Evolutionary conservation across 1,140 invertebrate species (phyloP), one percentile per base, ranked within the genome.

Genomic region (Ditylenchus dipsaci): DNA sequence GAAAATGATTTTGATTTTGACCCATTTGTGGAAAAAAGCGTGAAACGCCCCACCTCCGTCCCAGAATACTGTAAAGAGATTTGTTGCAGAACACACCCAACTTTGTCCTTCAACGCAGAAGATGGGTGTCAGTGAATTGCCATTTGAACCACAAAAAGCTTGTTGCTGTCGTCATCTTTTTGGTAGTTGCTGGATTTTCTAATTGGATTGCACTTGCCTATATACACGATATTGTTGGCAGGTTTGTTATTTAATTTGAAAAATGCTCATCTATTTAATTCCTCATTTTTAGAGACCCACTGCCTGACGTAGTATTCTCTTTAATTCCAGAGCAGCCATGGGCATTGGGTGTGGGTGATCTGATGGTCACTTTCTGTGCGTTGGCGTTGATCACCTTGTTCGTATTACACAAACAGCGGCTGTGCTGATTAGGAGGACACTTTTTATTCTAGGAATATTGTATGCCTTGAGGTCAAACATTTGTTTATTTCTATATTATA

Each of bases 121-220:
- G 47, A 69, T 69, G 68, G 68, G 68, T 23, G 23, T 53, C 3
- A 53, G 38, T 15, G 33, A 74, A 8, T 45, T 74, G 47, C 63
- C 66, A 19, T 42, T 64, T 17, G 72, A 74, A 58, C 66, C 66
- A 8, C 75, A 74, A 15, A 74, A 74, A 76, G n/a, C 43, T 73
- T 19, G 15, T 49, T 23, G 38, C 69, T 26, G 67, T 73, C 0
- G 45, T 73, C 26, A 17, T 67, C 23, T 80, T 74, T 33, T 67
- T 80, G 21, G 29, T 71, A 13, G n/a, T 78, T 15, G 76, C 79
- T 11, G 79, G 75, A 13, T 63, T 80, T 42, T 80, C 77, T 15
- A 81, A 81, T 70, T 81, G 79, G 79, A 71, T 76, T 11, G 77
- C 78, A 1, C 65, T 81, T 13, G 78, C 79, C 21, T 78, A 79